Evolutionary conservation across 2,113 vertebrate species (phyloP), one percentile per base, ranked within the genome.

Genomic region (Rhinolophus sinicus): DNA sequence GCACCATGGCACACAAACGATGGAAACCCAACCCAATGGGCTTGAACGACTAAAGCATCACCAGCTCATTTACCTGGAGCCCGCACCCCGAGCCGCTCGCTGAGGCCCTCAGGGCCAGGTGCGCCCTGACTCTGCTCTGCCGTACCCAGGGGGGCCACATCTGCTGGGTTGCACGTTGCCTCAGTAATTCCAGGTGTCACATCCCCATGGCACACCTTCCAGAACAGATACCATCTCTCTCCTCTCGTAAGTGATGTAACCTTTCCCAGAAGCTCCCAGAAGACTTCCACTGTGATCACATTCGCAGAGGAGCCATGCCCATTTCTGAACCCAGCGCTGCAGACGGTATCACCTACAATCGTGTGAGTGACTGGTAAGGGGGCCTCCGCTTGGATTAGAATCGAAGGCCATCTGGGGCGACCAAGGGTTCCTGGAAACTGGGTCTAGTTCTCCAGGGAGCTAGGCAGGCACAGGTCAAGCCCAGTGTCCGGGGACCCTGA

Each of bases 321-420:
- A 16, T 1, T 19, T 24, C 13, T 8, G 70, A 33, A 8, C 22
- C 30, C 2, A 0, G 1, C 1, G 8, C n/a, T 3, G 8, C 38
- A 22, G 26, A 18, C 1, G 24, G 58, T 8, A 3, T 2, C 2
- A 0, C 13, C 30, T 3, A 14, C 44, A 26, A 30, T 0, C 4
- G 28, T 12, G 62, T 0, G 0, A 11, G 44, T 0, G 4, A 13
- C 24, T 1, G 5, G 9, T 19, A 7, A 12, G 5, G 8, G 0
- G 15, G 72, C 50, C 52, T n/a, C n/a, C 13, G 40, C 56, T 8
- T 28, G 16, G 3, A 8, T 2, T 0, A 4, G 0, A 5, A 60
- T 2, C 60, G 16, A 22, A 30, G 2, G 8, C 65, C n/a, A 14
- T 13, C 26, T 8, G 28, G 12, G 8, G 81, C 1, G 0, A 54